Evolutionary conservation across 2,888 invertebrate species (phyloP).

Genomic region (Diplazon laetatorius): DNA sequence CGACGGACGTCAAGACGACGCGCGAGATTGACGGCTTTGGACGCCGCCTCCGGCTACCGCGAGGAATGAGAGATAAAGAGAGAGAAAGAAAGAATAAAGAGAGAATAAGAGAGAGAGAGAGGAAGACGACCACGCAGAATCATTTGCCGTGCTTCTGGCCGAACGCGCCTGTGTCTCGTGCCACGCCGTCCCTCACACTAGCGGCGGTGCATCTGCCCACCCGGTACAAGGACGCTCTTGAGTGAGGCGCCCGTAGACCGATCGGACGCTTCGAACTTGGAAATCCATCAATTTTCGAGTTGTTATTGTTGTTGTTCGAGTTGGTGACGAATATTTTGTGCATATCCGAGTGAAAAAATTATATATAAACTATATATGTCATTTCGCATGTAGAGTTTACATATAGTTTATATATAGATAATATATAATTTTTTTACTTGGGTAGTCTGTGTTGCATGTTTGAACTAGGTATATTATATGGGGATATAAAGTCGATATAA

Average conservation of each 20-base stretch:
- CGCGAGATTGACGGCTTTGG: slow-evolving; percentile 63
- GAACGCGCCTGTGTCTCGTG: slow-evolving; percentile 17
- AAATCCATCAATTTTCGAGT: neutral
- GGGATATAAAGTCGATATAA: too few species aligned
- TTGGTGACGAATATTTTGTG: neutral
- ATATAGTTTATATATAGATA: too few species aligned
- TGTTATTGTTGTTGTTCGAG: neutral
- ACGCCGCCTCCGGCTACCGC: slow-evolving; percentile 62
- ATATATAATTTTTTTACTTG: too few species aligned
- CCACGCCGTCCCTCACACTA: neutral
- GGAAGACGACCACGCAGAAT: slow-evolving; percentile 46
- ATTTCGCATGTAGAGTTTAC: too few species aligned
- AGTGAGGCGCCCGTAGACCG: slow-evolving; percentile 16
- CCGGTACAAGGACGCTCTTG: slow-evolving; percentile 12
- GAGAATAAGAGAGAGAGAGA: too few species aligned
- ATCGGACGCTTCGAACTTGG: slow-evolving; percentile 19
- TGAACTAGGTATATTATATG: too few species aligned
- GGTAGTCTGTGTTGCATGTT: too few species aligned
- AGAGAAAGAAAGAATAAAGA: too few species aligned
- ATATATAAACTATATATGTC: too few species aligned
- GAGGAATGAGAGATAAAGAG: too few species aligned
- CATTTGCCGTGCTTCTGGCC: slow-evolving; percentile 41
- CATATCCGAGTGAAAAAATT: neutral
- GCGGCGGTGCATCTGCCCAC: slow-evolving; percentile 26
- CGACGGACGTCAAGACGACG: slow-evolving; percentile 60